phyloP scores from a whole-genome alignment of 37 sponge, comb jelly and placozoan species.

The Diacarnus erythraeanus region DNA sequence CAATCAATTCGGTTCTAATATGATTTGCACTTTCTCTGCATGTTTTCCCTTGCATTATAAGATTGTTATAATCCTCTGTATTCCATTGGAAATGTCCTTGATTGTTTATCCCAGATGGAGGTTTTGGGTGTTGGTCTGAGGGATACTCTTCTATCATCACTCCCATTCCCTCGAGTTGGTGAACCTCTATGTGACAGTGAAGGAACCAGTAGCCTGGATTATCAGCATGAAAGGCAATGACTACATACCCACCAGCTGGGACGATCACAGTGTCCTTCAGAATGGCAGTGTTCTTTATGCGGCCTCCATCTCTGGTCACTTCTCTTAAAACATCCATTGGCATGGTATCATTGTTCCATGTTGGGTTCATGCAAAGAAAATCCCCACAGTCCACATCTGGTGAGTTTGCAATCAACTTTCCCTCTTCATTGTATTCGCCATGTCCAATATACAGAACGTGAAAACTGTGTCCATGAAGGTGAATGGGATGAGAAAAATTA shows the following conservation, averaged over 20 bases:
- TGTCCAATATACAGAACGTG: constrained; percentile 63
- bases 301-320: not conserved
- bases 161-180: constrained; percentile 83
- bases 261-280: constrained; percentile 85
- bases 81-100: constrained; percentile 19
- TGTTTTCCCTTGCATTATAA: not conserved
- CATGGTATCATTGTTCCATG: not conserved
- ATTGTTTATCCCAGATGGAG: constrained; percentile 9
- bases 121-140: not conserved
- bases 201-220: constrained; percentile 94
- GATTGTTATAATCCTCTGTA: not conserved
- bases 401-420: not conserved
- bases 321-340: not conserved
- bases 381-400: constrained; percentile 3
- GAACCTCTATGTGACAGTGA: constrained; percentile 85
- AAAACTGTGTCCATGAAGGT: constrained; percentile 78
- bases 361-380: constrained; percentile 1
- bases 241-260: constrained; percentile 84
- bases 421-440: constrained; percentile 41
- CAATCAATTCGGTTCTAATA: too few relatives aligned
- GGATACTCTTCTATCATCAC: constrained; percentile 47
- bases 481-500: constrained; percentile 50
- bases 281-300: constrained; percentile 10
- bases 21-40: too few relatives aligned
- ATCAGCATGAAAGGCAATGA: constrained; percentile 66